Evolutionary conservation across 2,888 invertebrate species (phyloP), one percentile per base, ranked within the genome.

Genomic region (Apamea monoglypha): DNA sequence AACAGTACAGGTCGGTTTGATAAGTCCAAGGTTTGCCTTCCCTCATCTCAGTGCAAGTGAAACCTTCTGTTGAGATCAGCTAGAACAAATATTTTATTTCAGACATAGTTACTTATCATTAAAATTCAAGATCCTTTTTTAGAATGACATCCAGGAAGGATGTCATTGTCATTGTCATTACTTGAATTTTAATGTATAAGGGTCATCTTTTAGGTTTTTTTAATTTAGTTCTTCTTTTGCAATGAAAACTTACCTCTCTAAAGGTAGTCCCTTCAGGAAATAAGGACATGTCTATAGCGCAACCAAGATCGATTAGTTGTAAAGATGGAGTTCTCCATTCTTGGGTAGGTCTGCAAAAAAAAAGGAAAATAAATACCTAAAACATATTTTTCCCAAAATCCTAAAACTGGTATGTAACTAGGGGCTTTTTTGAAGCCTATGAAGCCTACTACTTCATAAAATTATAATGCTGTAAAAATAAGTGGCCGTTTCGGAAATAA

Each of bases 221-320:
- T 73, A 50, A 68, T 53, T 18, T 29, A 44, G 25, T 47, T 21
- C 29, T 14, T 36, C 3, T 29, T 53, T 29, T 68, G 29, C 44
- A 32, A 59, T 61, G 3, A n/a, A 68, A 74, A 90, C 91, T 90
- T 87, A 97, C 97, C 92, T 97, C 97, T 89, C 96, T 98, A 94
- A 99, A 99, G 67, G 98, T 97, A 56, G 98, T 98, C 68, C 97
- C 98, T 86, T 98, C 96, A 25, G 98, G 98, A 91, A 98, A 98
- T 85, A 98, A 96, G 70, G 97, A 97, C 98, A 99, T 98, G 94
- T 99, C 99, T 93, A 99, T 99, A 88, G 99, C 98, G 92, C 99
- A 98, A 56, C 99, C 99, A 95, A 99, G 99, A 95, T 99, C 99
- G 91, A 99, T 99, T 76, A 99, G 96, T 92, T 98, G 98, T 89